These are phyloP conservation scores for Pogonus chalceus DNA, from an alignment of 1,140 invertebrate species.

Conservation along the genomic window DNA sequence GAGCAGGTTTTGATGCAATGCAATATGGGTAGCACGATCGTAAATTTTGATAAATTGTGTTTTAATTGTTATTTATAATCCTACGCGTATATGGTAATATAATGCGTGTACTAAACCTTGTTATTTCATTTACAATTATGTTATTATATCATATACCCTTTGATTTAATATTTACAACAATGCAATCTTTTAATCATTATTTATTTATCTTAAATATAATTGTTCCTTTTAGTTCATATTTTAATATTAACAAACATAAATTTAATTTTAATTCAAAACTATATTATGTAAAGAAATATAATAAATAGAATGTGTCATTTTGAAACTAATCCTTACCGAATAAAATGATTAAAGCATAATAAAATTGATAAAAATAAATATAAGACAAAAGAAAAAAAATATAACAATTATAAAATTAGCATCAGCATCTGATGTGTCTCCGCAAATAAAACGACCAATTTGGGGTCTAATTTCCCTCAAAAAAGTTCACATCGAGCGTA, in stretches of 20 bases:
- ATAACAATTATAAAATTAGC: not conserved
- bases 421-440: not conserved
- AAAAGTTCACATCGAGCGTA: not conserved
- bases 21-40: slow-evolving; percentile 3
- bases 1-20: not conserved
- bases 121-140: not conserved
- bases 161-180: not conserved
- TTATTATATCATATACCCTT: not conserved
- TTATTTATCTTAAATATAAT: too few species aligned
- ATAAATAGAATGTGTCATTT: too few species aligned
- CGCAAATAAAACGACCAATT: not conserved
- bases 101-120: not conserved
- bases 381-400: not conserved
- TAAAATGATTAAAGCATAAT: not conserved
- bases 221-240: too few species aligned
- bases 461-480: not conserved
- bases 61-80: slow-evolving; percentile 1
- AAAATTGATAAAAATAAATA: not conserved
- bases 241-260: too few species aligned
- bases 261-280: too few species aligned
- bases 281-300: too few species aligned
- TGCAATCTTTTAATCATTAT: too few species aligned
- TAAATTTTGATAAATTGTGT: slow-evolving; percentile 7
- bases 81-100: not conserved
- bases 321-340: too few species aligned